Base-by-base conservation (phyloP, 2,888 invertebrate species). In the Drosophila lacicola region DNA sequence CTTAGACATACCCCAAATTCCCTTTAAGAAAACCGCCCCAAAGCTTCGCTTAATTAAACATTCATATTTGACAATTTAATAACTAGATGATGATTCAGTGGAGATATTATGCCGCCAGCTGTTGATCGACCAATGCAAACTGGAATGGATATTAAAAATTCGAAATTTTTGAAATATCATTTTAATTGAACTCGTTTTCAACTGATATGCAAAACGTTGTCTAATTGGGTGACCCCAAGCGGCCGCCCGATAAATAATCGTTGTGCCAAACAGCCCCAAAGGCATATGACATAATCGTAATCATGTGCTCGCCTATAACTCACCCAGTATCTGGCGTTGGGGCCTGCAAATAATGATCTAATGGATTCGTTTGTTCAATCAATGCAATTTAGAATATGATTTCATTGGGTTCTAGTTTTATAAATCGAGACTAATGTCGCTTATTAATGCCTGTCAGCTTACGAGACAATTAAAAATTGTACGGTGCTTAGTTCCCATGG, bases 311-410 rank as follows among this genome's bases (percentile, higher is more conserved):
- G 14, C 46, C 13, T 41, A 47, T 41, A 57, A 29, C 56, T 45
- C 58, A 51, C 25, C 62, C 42, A 50, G 9, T 36, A 29, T 17
- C 50, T 41, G 53, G 50, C 47, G 41, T 33, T 36, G 37, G 33
- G 34, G 13, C 11, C 34, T 64, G 25, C 56, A 70, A 33, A 37
- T 47, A 57, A 70, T 82, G 90, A 73, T 82, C 77, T 79, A 79
- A 88, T 85, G 56, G 73, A 79, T 80, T 61, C 46, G 46, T 63
- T 66, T 44, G 9, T n/a, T 46, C 51, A 85, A 88, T 88, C 87
- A 80, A 85, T 85, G 89, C 90, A 88, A 66, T 80, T 83, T 66
- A 45, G 49, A 77, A 68, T 64, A 86, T 88, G 83, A 85, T 86
- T 85, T 74, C 87, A 88, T 82, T 69, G 44, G 47, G 49, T 42